Conservation (phyloP, 2,888 invertebrate species). For the Neoitamus cyanurus region DNA sequence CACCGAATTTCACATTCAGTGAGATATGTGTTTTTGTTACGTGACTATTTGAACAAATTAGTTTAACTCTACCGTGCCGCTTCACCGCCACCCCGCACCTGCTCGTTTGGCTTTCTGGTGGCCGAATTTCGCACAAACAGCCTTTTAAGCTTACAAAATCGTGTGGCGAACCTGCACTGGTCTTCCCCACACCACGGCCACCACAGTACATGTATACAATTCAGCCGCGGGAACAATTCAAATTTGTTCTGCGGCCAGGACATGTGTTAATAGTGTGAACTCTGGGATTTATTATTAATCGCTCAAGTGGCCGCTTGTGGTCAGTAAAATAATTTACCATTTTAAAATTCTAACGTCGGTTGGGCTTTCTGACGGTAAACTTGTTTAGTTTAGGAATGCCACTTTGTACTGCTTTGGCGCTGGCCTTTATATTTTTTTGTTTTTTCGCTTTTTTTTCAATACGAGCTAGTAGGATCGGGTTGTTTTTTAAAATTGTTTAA, state of each 20-base stretch:
- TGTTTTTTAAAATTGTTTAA: not conserved
- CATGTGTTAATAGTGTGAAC: not conserved
- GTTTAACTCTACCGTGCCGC: not conserved
- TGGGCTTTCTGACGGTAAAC: not conserved
- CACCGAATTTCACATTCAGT: not conserved
- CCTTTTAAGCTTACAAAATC: not conserved
- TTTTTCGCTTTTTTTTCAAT: not conserved
- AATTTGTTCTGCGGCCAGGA: not conserved
- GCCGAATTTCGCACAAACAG: not conserved
- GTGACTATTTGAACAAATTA: constrained; percentile 5
- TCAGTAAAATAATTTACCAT: not conserved
- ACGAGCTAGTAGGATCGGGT: not conserved
- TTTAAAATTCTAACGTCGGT: not conserved
- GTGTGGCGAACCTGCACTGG: not conserved
- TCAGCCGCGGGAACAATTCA: not conserved
- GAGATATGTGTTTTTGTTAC: not conserved
- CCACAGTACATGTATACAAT: not conserved
- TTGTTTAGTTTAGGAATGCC: not conserved
- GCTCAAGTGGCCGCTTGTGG: not conserved
- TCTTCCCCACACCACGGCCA: not conserved
- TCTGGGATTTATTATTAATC: not conserved
- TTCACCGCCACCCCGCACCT: not conserved
- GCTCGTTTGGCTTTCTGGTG: not conserved
- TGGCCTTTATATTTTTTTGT: not conserved
- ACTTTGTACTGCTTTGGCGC: not conserved